phyloP scores from a whole-genome alignment of 2,113 vertebrate species.

The Ailuropoda melanoleuca region DNA sequence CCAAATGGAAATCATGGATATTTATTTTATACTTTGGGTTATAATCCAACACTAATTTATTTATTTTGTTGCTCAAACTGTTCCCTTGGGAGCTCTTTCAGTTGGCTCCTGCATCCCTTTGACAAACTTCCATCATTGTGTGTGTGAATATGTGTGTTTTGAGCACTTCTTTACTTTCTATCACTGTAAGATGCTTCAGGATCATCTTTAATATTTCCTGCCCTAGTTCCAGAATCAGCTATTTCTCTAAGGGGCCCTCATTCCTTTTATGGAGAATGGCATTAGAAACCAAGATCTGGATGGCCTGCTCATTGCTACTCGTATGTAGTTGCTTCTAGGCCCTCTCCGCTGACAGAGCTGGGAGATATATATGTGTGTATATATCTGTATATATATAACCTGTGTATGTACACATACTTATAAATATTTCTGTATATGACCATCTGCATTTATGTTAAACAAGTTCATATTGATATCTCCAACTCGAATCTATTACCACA shows the following conservation, averaged over 20 bases:
- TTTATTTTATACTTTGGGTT: neutral
- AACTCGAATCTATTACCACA: neutral
- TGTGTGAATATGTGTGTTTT: neutral
- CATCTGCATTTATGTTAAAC: neutral
- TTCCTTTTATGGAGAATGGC: neutral
- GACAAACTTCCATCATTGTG: neutral
- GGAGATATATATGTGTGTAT: neutral
- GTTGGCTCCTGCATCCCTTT: neutral
- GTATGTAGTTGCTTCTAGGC: neutral
- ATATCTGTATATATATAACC: neutral
- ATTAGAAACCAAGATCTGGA: neutral
- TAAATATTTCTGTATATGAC: neutral
- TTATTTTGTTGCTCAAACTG: neutral
- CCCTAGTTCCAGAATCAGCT: neutral
- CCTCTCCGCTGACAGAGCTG: neutral
- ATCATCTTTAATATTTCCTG: neutral
- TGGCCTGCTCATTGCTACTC: neutral
- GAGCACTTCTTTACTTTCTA: constrained; percentile 6
- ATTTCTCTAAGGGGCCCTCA: neutral
- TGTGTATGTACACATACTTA: neutral
- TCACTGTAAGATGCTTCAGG: neutral
- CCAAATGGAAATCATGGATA: neutral
- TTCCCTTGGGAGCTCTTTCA: neutral
- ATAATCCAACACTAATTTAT: neutral
- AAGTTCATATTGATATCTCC: neutral